A percentile compares a stretch with the other conserved stretches of the same genome.
Conservation (phyloP, 2,797 vertebrate species). For the Liparis tanakae region DNA sequence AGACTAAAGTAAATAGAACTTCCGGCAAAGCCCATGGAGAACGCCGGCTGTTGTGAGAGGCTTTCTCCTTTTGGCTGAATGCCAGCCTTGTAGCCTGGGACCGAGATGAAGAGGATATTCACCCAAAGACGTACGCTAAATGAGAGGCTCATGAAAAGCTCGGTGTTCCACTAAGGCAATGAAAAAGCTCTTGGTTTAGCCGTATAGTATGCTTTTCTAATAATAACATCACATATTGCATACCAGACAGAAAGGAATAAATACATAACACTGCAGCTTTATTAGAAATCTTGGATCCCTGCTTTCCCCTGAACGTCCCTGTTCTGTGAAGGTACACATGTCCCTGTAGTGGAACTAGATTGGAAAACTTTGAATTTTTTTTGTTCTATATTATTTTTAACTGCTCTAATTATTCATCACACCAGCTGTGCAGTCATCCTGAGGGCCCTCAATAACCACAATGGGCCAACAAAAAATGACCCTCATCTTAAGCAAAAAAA, state of each 20-base stretch:
- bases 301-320: neutral
- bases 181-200: conserved; percentile 43
- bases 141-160: conserved; percentile 52
- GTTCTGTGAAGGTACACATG: neutral
- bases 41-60: conserved; percentile 41
- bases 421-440: conserved; percentile 28
- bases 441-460: conserved; percentile 16
- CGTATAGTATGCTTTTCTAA: conserved; percentile 16
- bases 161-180: conserved; percentile 24
- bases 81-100: conserved; percentile 51
- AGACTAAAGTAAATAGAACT: conserved; percentile 71
- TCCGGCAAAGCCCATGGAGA: conserved; percentile 62
- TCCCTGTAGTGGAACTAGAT: neutral
- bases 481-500: conserved; percentile 60
- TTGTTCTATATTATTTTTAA: neutral
- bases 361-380: neutral
- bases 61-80: conserved; percentile 48
- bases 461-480: conserved; percentile 10
- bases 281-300: conserved; percentile 2
- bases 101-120: conserved; percentile 43
- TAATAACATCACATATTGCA: conserved; percentile 3
- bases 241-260: conserved; percentile 1
- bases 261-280: conserved; percentile 3
- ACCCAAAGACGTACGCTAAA: conserved; percentile 39
- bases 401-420: conserved; percentile 26